Evolutionary conservation across 30 jellyfish, hydroid and myxozoan genomes (phyloP).

Genomic region (Turritopsis dohrnii): DNA sequence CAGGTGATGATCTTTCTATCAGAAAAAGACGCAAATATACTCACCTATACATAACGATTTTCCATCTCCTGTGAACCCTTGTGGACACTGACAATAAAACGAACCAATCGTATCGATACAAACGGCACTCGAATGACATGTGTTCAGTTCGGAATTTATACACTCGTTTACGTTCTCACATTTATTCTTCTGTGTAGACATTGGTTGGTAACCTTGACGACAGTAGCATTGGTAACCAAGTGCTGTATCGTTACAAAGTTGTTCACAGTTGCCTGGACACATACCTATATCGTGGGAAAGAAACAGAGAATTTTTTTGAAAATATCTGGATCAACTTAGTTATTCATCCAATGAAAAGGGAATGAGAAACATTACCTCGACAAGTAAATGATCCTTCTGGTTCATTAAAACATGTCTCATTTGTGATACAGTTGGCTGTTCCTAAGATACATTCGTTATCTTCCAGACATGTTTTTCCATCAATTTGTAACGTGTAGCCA

Average conservation of each 20-base stretch:
- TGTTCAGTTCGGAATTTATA: not conserved
- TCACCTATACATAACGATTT: not conserved
- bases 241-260: not conserved
- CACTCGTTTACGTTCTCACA: not conserved
- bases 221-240: conserved; percentile 6
- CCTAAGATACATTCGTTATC: conserved; percentile 10
- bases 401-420: not conserved
- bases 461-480: conserved; percentile 13
- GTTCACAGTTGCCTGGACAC: not conserved
- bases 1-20: no score
- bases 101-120: conserved; percentile 17
- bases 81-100: conserved; percentile 1
- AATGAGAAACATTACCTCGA: not conserved
- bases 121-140: conserved; percentile 14
- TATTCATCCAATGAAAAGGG: not conserved
- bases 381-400: conserved; percentile 16
- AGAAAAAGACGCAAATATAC: not conserved
- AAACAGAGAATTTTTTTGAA: not conserved
- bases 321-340: not conserved
- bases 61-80: conserved; percentile 17
- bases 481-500: not conserved
- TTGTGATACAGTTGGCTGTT: not conserved
- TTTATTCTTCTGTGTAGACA: not conserved
- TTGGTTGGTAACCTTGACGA: conserved; percentile 1
- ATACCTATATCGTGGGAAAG: not conserved